Evolutionary conservation across 2,797 vertebrate genomes (phyloP).

Genomic region (Chiloscyllium punctatum): DNA sequence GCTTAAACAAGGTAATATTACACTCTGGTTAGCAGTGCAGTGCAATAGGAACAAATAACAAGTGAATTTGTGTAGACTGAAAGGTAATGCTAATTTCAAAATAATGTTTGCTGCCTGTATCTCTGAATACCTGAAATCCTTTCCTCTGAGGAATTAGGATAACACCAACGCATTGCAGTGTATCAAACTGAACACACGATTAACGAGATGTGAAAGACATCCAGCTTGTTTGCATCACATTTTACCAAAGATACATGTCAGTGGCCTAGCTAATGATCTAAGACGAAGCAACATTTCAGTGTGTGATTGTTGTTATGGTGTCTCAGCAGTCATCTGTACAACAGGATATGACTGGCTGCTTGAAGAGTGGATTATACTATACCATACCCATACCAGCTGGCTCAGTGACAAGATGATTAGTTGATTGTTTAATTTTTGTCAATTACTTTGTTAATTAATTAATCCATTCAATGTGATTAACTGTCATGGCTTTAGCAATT

Average conservation of each 20-base stretch:
- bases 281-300: slow-evolving; percentile 11
- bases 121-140: not conserved
- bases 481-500: not conserved
- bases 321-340: slow-evolving; percentile 21
- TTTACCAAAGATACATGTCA: not conserved
- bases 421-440: slow-evolving; percentile 37
- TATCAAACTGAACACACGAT: not conserved
- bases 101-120: not conserved
- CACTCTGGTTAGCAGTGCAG: not conserved
- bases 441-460: slow-evolving; percentile 38
- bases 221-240: slow-evolving; percentile 2
- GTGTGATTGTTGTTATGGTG: slow-evolving; percentile 13
- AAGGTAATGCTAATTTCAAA: not conserved
- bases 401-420: slow-evolving; percentile 34
- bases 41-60: not conserved
- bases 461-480: slow-evolving; percentile 33
- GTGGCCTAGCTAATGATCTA: slow-evolving; percentile 10
- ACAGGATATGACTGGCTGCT: not conserved
- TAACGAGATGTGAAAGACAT: slow-evolving; percentile 12
- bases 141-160: not conserved
- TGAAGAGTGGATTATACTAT: not conserved
- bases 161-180: not conserved
- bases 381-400: slow-evolving; percentile 7
- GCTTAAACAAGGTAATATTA: not conserved
- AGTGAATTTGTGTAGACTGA: not conserved